Conservation (phyloP, 1,140 invertebrate genomes). For the Eueides isabella region DNA sequence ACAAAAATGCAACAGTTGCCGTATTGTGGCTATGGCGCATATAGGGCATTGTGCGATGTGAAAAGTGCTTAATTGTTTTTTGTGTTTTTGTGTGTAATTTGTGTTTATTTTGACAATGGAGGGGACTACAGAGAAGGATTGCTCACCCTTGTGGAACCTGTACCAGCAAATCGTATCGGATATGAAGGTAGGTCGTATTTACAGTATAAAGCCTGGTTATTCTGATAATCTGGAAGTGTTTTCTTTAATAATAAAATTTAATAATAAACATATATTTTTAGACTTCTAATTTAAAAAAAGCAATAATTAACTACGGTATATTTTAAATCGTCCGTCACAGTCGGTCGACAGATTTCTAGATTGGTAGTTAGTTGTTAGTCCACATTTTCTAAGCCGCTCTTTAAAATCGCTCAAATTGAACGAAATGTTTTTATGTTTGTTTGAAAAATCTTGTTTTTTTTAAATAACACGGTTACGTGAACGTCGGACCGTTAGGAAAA, state of each 20-base stretch:
- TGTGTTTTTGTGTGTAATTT: slow-evolving; percentile 61
- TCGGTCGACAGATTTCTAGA: slow-evolving; percentile 34
- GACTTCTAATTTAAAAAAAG: not conserved
- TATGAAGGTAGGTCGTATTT: slow-evolving; percentile 76
- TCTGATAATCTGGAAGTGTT: not conserved
- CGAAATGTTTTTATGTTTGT: slow-evolving; percentile 43
- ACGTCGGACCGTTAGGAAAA: slow-evolving; percentile 14
- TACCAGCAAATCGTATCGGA: slow-evolving; percentile 81
- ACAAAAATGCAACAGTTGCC: slow-evolving; percentile 72
- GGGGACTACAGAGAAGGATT: slow-evolving; percentile 81
- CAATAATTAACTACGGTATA: not conserved
- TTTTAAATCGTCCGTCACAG: slow-evolving; percentile 42
- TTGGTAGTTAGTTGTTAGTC: slow-evolving; percentile 27
- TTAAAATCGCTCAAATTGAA: slow-evolving; percentile 55
- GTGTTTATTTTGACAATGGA: slow-evolving; percentile 76
- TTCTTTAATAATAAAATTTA: not conserved
- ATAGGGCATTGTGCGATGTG: slow-evolving; percentile 51
- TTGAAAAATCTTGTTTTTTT: slow-evolving; percentile 31
- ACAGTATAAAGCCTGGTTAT: not conserved
- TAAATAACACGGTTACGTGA: slow-evolving; percentile 33
- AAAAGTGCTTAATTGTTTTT: slow-evolving; percentile 61
- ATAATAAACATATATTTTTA: not conserved
- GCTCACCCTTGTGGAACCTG: slow-evolving; percentile 79
- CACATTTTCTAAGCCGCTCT: slow-evolving; percentile 55
- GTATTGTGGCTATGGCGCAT: slow-evolving; percentile 54